Base-by-base conservation (phyloP, 2,113 vertebrate species). In the Etia nguti region DNA sequence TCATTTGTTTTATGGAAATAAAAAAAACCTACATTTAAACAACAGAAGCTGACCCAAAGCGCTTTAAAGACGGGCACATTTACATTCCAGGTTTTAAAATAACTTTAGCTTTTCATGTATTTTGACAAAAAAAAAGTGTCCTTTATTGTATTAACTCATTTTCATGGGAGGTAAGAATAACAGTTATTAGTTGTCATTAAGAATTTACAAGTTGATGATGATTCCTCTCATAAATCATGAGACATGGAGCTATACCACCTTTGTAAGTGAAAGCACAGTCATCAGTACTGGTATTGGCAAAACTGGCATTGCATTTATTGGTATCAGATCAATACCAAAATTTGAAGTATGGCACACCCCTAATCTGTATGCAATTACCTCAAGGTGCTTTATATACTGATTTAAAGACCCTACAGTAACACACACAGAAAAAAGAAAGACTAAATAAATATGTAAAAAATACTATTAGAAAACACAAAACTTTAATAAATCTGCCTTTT, bases 71-170 rank as follows among this genome's bases (percentile, higher is more conserved):
- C 36, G 2, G 2, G 2, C 31, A 65, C 31, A 65, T 18, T 65
- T 65, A 65, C 18, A 65, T 38, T 65, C 31, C 60, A 1, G 60
- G 31, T 65, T 0, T 65, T 65, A 38, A 4, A 65, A 38, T 65
- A 65, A 65, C 60, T 65, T 65, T n/a, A 38, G 31, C 10, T 65
- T 65, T 65, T 65, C 0, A 65, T 65, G 60, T 12, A 36, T n/a
- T 65, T 38, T n/a, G 4, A n/a, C n/a, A 7, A 36, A 62, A 7
- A 34, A 34, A 36, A 3, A 36, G 18, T 0, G 0, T n/a, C 36
- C 36, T n/a, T 65, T 65, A 36, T 65, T 38, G 34, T 65, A 65
- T 38, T 65, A 65, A n/a, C 6, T 65, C 10, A 38, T 65, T 65
- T 20, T 65, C 34, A 65, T 0, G 10, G 60, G 38, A 65, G 34